Evolutionary conservation across 2,888 invertebrate species (phyloP).

Genomic region (Chrysomela aeneicollis): DNA sequence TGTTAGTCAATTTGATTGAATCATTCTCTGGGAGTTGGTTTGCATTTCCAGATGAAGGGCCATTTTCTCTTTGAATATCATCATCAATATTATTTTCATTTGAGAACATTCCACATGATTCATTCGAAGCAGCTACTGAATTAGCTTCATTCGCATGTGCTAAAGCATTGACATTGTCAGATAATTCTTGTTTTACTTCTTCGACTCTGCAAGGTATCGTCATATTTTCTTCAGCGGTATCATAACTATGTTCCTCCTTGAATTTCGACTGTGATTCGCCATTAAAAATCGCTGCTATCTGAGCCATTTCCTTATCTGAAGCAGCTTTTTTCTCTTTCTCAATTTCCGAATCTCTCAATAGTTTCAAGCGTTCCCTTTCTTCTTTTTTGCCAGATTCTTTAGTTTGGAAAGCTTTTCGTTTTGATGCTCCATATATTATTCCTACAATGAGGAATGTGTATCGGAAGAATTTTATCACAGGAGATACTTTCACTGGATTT

Average conservation of each 20-base stretch:
- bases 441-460: conserved; percentile 34
- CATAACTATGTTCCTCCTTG: conserved; percentile 12
- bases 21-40: neutral
- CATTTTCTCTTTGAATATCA: neutral
- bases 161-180: neutral
- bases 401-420: conserved; percentile 23
- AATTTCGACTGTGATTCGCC: conserved; percentile 19
- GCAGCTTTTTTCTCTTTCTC: conserved; percentile 24
- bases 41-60: neutral
- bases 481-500: conserved; percentile 28
- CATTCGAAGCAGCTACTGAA: neutral
- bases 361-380: conserved; percentile 21
- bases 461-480: conserved; percentile 29
- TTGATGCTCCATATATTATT: conserved; percentile 34
- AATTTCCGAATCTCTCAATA: conserved; percentile 19
- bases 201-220: conserved; percentile 12
- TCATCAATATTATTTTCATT: neutral
- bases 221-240: conserved; percentile 5
- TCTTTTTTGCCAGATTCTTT: conserved; percentile 21
- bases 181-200: conserved; percentile 3
- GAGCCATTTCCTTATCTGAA: conserved; percentile 27
- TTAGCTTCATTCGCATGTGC: neutral
- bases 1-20: neutral
- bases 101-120: conserved; percentile 3
- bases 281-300: conserved; percentile 26